Evolutionary conservation across 2,113 vertebrate species (phyloP), one percentile per base, ranked within the genome.

Genomic region (western clawed frog (Xenopus tropicalis)): DNA sequence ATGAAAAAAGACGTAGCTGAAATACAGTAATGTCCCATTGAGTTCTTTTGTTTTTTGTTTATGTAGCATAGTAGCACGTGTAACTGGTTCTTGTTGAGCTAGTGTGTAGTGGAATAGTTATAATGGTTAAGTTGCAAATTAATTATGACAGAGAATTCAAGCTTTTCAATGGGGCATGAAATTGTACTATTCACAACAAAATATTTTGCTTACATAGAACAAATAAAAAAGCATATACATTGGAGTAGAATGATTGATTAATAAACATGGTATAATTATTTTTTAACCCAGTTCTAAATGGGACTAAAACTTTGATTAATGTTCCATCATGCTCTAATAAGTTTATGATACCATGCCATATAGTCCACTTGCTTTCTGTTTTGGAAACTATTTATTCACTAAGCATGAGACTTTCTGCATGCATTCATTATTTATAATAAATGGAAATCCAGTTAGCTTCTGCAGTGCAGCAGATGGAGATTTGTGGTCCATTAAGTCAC

Each of bases 101-200:
- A n/a, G n/a, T 44, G 43, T 44, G 46, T 48, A 48, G 46, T 4
- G 16, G 0, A 72, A 57, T 24, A 78, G 74, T 44, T 10, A 14
- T 46, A 2, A 0, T 3, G 7, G 46, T 61, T 3, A 84, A 88
- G 84, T 89, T 91, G 46, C 46, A 22, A 42, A 42, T 58, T 43
- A 69, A 69, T 43, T 58, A 20, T 12, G 25, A 69, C 52, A 37
- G 4, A 13, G 16, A 37, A n/a, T 29, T 29, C 42, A 56, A 69
- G 19, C 14, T 52, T n/a, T 29, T 21, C 54, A 69, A 29, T 69
- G 3, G 21, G 29, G 24, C 66, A 37, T 58, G 54, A 16, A 58
- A 44, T 43, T 57, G 29, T 37, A 37, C 29, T 8, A 44, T 44
- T 21, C 22, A 43, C 17, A 70, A n/a, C 16, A 14, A 48, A 70